Evolutionary conservation across 2,797 vertebrate genomes (phyloP), one percentile per base, ranked within the genome.

Genomic region (Etheostoma nigrum): DNA sequence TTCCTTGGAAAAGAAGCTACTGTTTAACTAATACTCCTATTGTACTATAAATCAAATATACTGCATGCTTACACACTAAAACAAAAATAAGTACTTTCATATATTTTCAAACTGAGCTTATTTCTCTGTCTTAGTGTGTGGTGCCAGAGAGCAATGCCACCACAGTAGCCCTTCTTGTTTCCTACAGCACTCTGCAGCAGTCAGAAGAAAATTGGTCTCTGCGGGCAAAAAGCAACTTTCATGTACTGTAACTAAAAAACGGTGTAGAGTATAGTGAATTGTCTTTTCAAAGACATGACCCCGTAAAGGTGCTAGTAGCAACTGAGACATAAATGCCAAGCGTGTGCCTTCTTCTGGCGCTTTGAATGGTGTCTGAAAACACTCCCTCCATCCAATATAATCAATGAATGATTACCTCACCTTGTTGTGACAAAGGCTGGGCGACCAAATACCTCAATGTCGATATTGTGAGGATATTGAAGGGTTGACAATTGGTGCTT

Each of bases 361-460:
- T 58, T 45, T 65, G 61, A 77, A 74, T 57, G 44, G 30, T 79
- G 66, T 69, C 33, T 80, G 70, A 86, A 84, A 76, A 76, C 11
- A 47, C 42, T 71, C 75, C 47, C 71, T 78, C 59, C 78, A 52
- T 78, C 64, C 55, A 82, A 63, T 52, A 86, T 86, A 59, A 83
- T 62, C 74, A 80, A 91, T 91, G 63, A 78, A 91, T 91, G 65
- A 89, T 73, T 72, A 67, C 63, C 81, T 14, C 54, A 67, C 58
- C 11, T 18, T 63, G 30, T 76, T 79, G 36, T 40, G 36, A 40
- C 36, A 40, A 12, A 40, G 36, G 36, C 36, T 40, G 36, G 36
- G 36, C 36, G 36, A 40, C 36, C 36, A 12, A 12, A 40, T 12
- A 40, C 36, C 10, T 40, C 36, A 4, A 40, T 11, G 36, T 40